Base-by-base conservation (phyloP, 2,888 invertebrate species). In the Drosophila acutilabella region DNA sequence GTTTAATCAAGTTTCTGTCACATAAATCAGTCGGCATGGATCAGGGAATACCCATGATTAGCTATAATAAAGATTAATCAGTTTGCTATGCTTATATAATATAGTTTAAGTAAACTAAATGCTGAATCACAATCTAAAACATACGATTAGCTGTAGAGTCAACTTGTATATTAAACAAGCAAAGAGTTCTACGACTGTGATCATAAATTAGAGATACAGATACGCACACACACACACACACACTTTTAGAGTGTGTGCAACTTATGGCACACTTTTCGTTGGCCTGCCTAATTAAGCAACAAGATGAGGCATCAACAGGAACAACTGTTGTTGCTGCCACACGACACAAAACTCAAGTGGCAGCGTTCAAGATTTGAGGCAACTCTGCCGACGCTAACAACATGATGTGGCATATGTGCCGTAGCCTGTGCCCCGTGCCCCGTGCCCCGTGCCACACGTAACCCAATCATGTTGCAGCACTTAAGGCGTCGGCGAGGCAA, bases 201-300 rank as follows among this genome's bases (percentile, higher is more conserved):
- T 60, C 26, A 45, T 47, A 56, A 52, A 64, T 71, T 52, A 33
- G 11, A 42, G 54, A n/a, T 53, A 40, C 52, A 40, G 6, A 16
- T 23, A 52, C 36, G 23, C 7, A 44, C 10, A 44, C 42, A 23
- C 23, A 23, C 4, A 6, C 23, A 23, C 4, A 42, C 7, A 23
- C 13, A 23, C 14, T 10, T 2, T n/a, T 14, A 0, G 13, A 20
- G 38, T 51, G 20, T 23, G 20, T 59, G 30, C 61, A 64, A 53
- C 79, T 83, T 81, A 69, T 83, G 83, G 66, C 81, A 86, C 81
- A 57, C 83, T 77, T 83, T 65, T 56, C n/a, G 30, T 20, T 44
- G 78, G 66, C 54, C 48, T 30, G 58, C 67, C 77, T 78, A 88
- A 84, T 84, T 88, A 74, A 71, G 86, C 78, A 62, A 64, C 83